phyloP scores from a whole-genome alignment of 2,113 vertebrate genomes.

The Laterallus jamaicensis region DNA sequence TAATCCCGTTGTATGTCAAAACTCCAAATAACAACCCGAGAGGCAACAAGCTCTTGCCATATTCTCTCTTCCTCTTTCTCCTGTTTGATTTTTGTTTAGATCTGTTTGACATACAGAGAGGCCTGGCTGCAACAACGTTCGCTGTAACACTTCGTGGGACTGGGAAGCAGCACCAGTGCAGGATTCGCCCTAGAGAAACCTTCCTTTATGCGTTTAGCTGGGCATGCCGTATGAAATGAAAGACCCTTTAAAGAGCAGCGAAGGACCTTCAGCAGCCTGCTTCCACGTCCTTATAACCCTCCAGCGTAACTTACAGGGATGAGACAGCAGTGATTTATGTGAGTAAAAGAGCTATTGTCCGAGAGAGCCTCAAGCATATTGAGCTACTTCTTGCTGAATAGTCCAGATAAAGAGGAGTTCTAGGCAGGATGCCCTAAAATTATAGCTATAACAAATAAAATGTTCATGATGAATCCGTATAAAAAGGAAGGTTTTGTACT shows the following conservation, averaged over 20 bases:
- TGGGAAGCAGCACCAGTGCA: slow-evolving; percentile 24
- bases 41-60: not conserved
- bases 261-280: slow-evolving; percentile 66
- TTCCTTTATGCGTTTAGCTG: slow-evolving; percentile 61
- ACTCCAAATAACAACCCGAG: not conserved
- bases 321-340: slow-evolving; percentile 63
- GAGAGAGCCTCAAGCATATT: slow-evolving; percentile 47
- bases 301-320: slow-evolving; percentile 60
- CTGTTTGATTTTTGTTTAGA: slow-evolving; percentile 58
- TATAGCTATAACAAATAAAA: slow-evolving; percentile 21
- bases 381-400: slow-evolving; percentile 8
- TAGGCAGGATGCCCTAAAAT: slow-evolving; percentile 44
- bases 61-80: not conserved
- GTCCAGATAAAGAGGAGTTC: slow-evolving; percentile 37
- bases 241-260: slow-evolving; percentile 71
- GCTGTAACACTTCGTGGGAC: not conserved
- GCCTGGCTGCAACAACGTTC: slow-evolving; percentile 25
- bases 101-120: slow-evolving; percentile 42
- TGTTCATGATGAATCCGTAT: not conserved
- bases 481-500: not conserved
- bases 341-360: slow-evolving; percentile 74
- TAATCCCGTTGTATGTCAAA: not conserved
- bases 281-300: slow-evolving; percentile 67
- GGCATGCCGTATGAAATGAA: slow-evolving; percentile 62
- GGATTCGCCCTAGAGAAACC: slow-evolving; percentile 65